A percentile compares a stretch with the other conserved stretches of the same genome.
Evolutionary conservation across 2,888 invertebrate species (phyloP).

Genomic region (Thecophora atra): DNA sequence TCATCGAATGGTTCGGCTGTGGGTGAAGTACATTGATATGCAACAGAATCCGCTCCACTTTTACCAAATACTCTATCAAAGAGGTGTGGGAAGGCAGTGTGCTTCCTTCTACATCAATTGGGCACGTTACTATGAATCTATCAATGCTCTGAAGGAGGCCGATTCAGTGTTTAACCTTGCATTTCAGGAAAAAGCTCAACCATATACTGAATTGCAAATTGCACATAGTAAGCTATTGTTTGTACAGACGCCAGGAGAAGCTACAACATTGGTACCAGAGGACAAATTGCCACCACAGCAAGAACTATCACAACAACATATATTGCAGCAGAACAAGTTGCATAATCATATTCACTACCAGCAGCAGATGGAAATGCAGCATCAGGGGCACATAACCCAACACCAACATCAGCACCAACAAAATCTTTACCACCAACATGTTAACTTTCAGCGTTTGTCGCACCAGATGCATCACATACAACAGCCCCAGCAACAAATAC

Average conservation of each 20-base stretch:
- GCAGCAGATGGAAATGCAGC: slow-evolving; percentile 44
- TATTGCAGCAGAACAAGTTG: slow-evolving; percentile 37
- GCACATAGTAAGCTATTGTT: slow-evolving; percentile 82
- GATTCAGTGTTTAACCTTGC: slow-evolving; percentile 85
- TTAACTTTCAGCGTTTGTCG: slow-evolving; percentile 32
- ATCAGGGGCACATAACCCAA: slow-evolving; percentile 40
- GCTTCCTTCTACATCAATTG: slow-evolving; percentile 88
- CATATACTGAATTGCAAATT: slow-evolving; percentile 77
- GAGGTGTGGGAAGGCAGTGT: slow-evolving; percentile 82
- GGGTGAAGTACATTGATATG: slow-evolving; percentile 90
- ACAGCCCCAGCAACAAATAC: slow-evolving; percentile 39
- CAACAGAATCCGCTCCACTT: slow-evolving; percentile 81
- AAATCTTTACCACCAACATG: slow-evolving; percentile 33
- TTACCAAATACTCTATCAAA: slow-evolving; percentile 82
- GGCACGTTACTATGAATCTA: slow-evolving; percentile 87
- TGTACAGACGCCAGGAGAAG: slow-evolving; percentile 69
- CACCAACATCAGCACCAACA: slow-evolving; percentile 28
- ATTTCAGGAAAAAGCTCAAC: slow-evolving; percentile 80
- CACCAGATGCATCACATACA: slow-evolving; percentile 26
- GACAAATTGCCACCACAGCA: slow-evolving; percentile 46
- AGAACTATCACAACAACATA: slow-evolving; percentile 47
- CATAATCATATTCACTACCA: slow-evolving; percentile 39
- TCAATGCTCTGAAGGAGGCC: slow-evolving; percentile 84
- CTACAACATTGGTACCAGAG: slow-evolving; percentile 69
- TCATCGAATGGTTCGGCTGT: slow-evolving; percentile 83